Evolutionary conservation across 2,797 vertebrate species (phyloP).

Genomic region (Hippopotamyrus pictus): DNA sequence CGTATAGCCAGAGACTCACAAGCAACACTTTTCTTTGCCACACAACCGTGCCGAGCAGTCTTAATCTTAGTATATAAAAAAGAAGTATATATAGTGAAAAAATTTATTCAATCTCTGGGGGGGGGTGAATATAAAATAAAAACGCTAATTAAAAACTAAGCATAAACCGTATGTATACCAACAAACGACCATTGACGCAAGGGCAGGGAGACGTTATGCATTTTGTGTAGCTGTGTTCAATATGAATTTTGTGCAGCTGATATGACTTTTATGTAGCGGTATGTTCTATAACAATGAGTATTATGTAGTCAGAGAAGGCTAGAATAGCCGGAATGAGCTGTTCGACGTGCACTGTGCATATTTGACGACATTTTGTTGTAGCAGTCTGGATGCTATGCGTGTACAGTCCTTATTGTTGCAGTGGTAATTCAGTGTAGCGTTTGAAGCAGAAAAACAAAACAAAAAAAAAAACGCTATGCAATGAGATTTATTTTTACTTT

Average conservation of each 20-base stretch:
- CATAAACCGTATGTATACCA: constrained; percentile 21
- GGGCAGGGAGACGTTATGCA: constrained; percentile 34
- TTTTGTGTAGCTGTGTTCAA: constrained; percentile 47
- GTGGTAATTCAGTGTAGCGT: constrained; percentile 23
- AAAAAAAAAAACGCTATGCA: constrained; percentile 24
- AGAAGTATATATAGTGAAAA: constrained; percentile 24
- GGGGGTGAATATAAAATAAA: not conserved
- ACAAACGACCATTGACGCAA: constrained; percentile 23
- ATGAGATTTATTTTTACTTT: constrained; percentile 20
- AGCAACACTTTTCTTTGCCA: constrained; percentile 45
- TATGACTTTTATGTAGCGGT: constrained; percentile 44
- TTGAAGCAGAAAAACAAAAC: constrained; percentile 10
- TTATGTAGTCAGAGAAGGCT: constrained; percentile 45
- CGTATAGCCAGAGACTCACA: constrained; percentile 56
- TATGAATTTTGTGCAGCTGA: constrained; percentile 42
- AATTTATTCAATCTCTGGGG: constrained; percentile 18
- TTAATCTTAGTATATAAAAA: constrained; percentile 28
- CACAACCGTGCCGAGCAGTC: constrained; percentile 43
- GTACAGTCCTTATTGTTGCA: constrained; percentile 46
- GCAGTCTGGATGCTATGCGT: constrained; percentile 46
- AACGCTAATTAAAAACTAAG: not conserved
- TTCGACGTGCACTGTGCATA: constrained; percentile 58
- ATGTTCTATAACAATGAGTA: constrained; percentile 38
- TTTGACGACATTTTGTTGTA: constrained; percentile 46
- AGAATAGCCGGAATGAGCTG: constrained; percentile 52